Percentiles rank a stretch among this genome's conserved stretches.
phyloP scores from a whole-genome alignment of 2,797 vertebrate species.

The Amniataba percoides region DNA sequence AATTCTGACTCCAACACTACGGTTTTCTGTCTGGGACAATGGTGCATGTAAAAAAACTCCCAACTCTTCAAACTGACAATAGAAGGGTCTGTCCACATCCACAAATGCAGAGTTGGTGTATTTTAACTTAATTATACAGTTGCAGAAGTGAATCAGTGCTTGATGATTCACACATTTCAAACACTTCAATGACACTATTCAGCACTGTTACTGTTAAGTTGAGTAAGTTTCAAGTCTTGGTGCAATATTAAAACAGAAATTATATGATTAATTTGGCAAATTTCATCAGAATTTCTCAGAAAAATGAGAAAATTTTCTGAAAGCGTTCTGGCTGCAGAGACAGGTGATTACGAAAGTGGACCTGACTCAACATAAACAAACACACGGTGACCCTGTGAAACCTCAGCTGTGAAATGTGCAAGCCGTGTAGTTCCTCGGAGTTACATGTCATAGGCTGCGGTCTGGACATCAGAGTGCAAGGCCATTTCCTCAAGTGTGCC shows the following conservation, averaged over 20 bases:
- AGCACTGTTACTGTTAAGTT: neutral
- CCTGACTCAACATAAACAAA: slow-evolving; percentile 60
- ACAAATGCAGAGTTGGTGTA: neutral
- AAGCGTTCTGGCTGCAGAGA: slow-evolving; percentile 9
- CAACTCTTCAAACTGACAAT: slow-evolving; percentile 9
- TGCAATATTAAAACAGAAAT: slow-evolving; percentile 14
- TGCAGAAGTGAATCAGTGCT: slow-evolving; percentile 16
- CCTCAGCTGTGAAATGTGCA: slow-evolving; percentile 58
- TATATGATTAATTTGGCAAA: neutral
- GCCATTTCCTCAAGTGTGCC: slow-evolving; percentile 76
- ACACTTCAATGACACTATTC: neutral
- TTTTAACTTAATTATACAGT: slow-evolving; percentile 27
- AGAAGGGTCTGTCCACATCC: neutral
- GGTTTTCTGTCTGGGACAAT: slow-evolving; percentile 31
- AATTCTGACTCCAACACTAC: slow-evolving; percentile 19
- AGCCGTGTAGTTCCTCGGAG: slow-evolving; percentile 36
- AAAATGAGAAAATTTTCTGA: slow-evolving; percentile 25
- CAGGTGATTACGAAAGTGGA: slow-evolving; percentile 60
- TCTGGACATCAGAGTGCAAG: slow-evolving; percentile 70
- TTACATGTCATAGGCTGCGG: slow-evolving; percentile 59
- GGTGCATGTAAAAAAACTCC: slow-evolving; percentile 9
- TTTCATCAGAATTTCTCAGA: slow-evolving; percentile 1
- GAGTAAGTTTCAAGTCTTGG: neutral
- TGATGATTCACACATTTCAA: slow-evolving; percentile 22
- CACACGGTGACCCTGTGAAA: slow-evolving; percentile 65